A percentile compares a stretch with the other conserved stretches of the same genome.
These are phyloP conservation scores for Drosophila bocqueti DNA, from an alignment of 1,140 invertebrate species.

Conservation along the genomic window DNA sequence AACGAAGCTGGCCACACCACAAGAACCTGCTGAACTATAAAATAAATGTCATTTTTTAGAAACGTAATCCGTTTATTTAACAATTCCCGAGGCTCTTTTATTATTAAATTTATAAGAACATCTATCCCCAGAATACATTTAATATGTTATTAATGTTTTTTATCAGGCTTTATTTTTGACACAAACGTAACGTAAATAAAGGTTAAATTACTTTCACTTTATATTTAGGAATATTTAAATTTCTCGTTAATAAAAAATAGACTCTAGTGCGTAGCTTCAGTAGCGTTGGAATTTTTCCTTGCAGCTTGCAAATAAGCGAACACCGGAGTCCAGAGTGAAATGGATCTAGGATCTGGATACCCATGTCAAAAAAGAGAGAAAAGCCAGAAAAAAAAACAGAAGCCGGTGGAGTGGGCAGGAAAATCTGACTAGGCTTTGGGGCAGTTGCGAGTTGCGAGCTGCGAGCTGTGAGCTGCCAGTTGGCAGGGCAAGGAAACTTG, in stretches of 20 bases:
- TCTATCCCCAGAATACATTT: neutral
- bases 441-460: conserved; percentile 45
- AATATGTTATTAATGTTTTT: neutral
- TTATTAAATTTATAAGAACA: neutral
- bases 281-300: neutral
- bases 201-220: neutral
- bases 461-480: conserved; percentile 24
- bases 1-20: neutral
- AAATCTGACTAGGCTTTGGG: conserved; percentile 49
- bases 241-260: neutral
- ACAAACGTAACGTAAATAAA: neutral
- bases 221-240: neutral
- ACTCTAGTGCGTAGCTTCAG: neutral
- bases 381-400: neutral
- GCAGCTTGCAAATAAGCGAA: conserved; percentile 2
- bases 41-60: neutral
- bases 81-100: neutral
- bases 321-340: conserved; percentile 20
- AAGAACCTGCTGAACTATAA: neutral
- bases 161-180: neutral
- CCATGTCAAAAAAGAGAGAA: conserved; percentile 68
- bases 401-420: neutral
- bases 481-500: conserved; percentile 69
- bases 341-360: conserved; percentile 75
- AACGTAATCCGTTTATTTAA: too few species aligned